phyloP scores from a whole-genome alignment of 2,797 vertebrate species.

The Phrynocephalus forsythii region DNA sequence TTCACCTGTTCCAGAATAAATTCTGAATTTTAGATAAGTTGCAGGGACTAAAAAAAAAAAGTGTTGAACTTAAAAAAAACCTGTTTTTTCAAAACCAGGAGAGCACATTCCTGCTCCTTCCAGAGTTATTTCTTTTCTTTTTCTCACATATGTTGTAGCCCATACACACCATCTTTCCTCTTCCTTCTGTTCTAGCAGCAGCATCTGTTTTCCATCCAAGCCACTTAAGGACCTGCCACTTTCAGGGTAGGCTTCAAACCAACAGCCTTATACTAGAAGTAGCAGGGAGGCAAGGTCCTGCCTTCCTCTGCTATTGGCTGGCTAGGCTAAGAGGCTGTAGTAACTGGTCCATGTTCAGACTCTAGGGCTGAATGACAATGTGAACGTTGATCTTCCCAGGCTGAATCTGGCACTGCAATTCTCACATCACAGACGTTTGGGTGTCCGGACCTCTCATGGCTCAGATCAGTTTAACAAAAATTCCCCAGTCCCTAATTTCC shows the following conservation, averaged over 20 bases:
- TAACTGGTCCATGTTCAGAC: background rate
- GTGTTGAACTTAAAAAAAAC: too few species aligned
- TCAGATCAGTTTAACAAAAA: too few species aligned
- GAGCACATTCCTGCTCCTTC: too few species aligned
- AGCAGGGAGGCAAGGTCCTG: background rate
- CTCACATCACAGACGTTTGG: background rate
- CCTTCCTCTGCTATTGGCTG: background rate
- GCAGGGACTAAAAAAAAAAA: too few species aligned
- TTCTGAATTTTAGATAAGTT: too few species aligned
- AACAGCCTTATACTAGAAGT: background rate
- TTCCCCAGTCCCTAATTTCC: background rate
- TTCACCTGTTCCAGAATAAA: too few species aligned
- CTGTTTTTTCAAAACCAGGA: too few species aligned
- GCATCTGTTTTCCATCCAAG: background rate
- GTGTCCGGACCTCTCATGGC: too few species aligned
- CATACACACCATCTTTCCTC: background rate
- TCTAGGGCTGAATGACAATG: background rate
- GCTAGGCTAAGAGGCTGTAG: background rate
- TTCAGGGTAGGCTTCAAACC: background rate
- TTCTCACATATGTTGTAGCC: too few species aligned
- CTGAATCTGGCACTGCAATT: background rate
- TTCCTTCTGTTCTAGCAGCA: background rate
- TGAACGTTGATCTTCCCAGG: background rate
- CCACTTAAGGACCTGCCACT: background rate
- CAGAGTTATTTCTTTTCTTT: too few species aligned